These are phyloP conservation scores for Craniophora ligustri DNA, from an alignment of 2,888 invertebrate species.

Conservation along the genomic window DNA sequence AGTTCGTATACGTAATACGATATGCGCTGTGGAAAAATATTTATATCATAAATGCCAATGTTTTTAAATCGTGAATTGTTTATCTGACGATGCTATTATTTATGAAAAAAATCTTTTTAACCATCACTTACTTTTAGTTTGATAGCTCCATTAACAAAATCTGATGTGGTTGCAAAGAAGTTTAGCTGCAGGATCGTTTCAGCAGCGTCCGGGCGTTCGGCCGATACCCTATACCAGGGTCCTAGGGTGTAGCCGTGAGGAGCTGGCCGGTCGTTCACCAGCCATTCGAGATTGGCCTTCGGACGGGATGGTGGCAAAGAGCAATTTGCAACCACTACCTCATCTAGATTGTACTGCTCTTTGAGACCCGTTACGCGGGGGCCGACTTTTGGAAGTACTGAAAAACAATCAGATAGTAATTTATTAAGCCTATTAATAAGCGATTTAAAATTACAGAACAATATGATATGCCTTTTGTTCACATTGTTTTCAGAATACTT, in stretches of 20 bases:
- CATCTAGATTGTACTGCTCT: conserved; percentile 92
- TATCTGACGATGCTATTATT: too few species aligned
- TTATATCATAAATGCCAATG: too few species aligned
- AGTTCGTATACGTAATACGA: too few species aligned
- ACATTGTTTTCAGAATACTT: background rate
- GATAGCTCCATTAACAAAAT: conserved; percentile 94
- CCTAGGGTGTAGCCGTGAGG: conserved; percentile 82
- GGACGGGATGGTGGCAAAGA: conserved; percentile 94
- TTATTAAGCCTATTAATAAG: too few species aligned
- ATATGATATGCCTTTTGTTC: too few species aligned
- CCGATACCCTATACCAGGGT: conserved; percentile 83
- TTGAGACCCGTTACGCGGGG: conserved; percentile 94
- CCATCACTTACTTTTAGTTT: conserved; percentile 91
- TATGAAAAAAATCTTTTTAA: too few species aligned
- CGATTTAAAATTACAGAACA: too few species aligned
- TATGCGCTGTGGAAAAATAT: too few species aligned
- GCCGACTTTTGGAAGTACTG: conserved; percentile 93
- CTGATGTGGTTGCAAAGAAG: conserved; percentile 91
- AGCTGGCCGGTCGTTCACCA: conserved; percentile 93
- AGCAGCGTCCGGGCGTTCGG: conserved; percentile 88
- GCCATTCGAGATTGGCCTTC: conserved; percentile 93
- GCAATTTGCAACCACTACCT: conserved; percentile 93
- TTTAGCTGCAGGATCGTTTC: conserved; percentile 92
- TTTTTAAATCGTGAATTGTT: too few species aligned
- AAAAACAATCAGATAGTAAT: conserved; percentile 54